These are phyloP conservation scores for Bubalus kerabau DNA, from an alignment of 2,113 vertebrate species.

Conservation along the genomic window DNA sequence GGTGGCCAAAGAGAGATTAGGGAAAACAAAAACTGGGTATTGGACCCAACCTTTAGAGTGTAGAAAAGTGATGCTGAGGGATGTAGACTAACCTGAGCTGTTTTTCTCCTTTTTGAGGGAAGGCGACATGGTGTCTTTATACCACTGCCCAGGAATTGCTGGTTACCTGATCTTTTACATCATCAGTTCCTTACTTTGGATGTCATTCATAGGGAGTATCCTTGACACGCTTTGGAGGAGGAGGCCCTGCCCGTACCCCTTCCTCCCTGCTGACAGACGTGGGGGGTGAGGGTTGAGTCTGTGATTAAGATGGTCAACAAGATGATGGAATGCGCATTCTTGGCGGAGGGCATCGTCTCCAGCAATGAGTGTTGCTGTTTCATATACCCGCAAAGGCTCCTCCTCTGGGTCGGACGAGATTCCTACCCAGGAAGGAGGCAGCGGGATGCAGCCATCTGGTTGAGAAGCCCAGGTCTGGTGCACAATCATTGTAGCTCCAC, in stretches of 20 bases:
- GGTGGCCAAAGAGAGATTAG: background rate
- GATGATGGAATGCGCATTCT: rapidly evolving
- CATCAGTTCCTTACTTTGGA: slow-evolving; percentile 68
- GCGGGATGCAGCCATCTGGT: background rate
- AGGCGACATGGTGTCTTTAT: background rate
- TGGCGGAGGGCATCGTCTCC: rapidly evolving
- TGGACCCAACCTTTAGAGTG: background rate
- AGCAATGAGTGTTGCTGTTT: background rate
- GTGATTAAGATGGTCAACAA: background rate
- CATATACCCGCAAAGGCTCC: background rate
- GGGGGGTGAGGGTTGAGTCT: background rate
- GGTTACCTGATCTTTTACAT: background rate
- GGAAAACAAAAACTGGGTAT: background rate
- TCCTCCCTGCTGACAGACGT: slow-evolving; percentile 39
- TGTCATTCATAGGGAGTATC: slow-evolving; percentile 66
- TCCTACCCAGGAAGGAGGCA: background rate
- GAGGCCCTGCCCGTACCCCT: slow-evolving; percentile 42
- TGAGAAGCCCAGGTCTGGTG: background rate
- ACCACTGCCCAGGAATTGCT: background rate
- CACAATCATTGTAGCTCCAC: background rate
- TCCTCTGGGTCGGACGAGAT: rapidly evolving
- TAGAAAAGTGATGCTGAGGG: background rate
- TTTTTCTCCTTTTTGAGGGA: background rate
- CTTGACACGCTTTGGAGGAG: slow-evolving; percentile 44
- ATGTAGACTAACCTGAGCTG: background rate